Conservation (phyloP, 1,140 invertebrate species). For the Zaprionus inermis region DNA sequence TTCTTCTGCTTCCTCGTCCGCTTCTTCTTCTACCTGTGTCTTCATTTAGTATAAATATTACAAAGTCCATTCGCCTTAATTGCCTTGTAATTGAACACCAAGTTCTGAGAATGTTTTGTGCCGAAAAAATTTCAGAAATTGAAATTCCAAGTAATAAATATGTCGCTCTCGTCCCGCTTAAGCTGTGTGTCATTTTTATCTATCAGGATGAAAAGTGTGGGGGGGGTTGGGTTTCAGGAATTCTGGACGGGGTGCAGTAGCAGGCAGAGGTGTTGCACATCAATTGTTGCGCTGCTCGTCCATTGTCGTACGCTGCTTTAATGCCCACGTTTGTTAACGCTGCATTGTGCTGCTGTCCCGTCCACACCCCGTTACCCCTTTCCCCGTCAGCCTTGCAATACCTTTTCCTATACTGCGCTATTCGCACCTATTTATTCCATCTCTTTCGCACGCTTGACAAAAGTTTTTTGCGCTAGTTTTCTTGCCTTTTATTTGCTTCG, state of each 20-base stretch:
- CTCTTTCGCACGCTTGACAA: conserved; percentile 30
- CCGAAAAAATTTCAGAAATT: conserved; percentile 27
- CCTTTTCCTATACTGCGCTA: background rate
- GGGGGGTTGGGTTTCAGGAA: too few relatives aligned
- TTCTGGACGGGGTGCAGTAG: background rate
- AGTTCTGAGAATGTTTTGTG: conserved; percentile 7
- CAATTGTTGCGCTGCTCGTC: conserved; percentile 4
- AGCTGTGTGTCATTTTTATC: conserved; percentile 18
- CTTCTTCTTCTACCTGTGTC: too few relatives aligned
- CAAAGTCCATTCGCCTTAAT: background rate
- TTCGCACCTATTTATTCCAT: conserved; percentile 17
- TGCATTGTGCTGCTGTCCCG: conserved; percentile 28
- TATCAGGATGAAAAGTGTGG: too few relatives aligned
- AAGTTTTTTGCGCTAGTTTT: conserved; percentile 70
- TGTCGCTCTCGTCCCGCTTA: background rate
- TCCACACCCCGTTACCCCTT: background rate
- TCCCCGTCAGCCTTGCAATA: too few relatives aligned
- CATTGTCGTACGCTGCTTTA: conserved; percentile 21
- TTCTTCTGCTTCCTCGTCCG: too few relatives aligned
- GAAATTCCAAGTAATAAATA: conserved; percentile 20
- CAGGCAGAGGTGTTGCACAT: background rate
- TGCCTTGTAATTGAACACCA: background rate
- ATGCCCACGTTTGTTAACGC: conserved; percentile 35
- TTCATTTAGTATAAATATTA: background rate
- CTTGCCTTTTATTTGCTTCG: conserved; percentile 62